A percentile compares a stretch with the other conserved stretches of the same genome.
Evolutionary conservation across 92 coral and sea anemone species (phyloP).

Genomic region (Phymanthus crucifer): DNA sequence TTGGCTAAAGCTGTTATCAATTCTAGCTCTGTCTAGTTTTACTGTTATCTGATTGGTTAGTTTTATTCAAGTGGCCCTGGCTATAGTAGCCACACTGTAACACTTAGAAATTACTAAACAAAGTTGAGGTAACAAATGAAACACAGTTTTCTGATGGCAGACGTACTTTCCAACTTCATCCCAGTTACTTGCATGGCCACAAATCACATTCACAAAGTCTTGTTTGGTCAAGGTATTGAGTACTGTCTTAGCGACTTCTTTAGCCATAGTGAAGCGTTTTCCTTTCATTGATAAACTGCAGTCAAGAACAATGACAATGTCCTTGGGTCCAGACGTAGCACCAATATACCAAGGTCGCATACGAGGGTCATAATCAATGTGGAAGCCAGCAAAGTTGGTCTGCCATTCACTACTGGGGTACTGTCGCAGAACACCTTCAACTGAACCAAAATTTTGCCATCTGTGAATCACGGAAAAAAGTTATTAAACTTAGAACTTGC

Average conservation of each 20-base stretch:
- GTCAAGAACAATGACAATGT: constrained; percentile 89
- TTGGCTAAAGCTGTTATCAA: too few species aligned
- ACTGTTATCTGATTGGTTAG: too few species aligned
- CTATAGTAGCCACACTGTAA: too few species aligned
- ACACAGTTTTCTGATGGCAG: too few species aligned
- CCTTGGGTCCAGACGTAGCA: constrained; percentile 98
- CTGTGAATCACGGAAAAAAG: constrained; percentile 38
- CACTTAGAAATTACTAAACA: too few species aligned
- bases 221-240: constrained; percentile 93
- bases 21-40: too few species aligned
- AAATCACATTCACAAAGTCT: constrained; percentile 95
- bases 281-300: constrained; percentile 96
- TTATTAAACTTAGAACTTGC: too few species aligned
- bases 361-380: constrained; percentile 95
- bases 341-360: constrained; percentile 98
- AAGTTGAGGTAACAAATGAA: too few species aligned
- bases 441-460: constrained; percentile 99
- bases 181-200: constrained; percentile 92
- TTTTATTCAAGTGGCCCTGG: too few species aligned
- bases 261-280: constrained; percentile 90
- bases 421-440: constrained; percentile 78
- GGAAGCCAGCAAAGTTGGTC: constrained; percentile 96
- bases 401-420: constrained; percentile 96
- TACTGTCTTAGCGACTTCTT: constrained; percentile 92
- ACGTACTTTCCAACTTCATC: constrained; percentile 99